A percentile compares a stretch with the other conserved stretches of the same genome.
phyloP scores from a whole-genome alignment of 2,113 vertebrate species.

The Oryzias javanicus region DNA sequence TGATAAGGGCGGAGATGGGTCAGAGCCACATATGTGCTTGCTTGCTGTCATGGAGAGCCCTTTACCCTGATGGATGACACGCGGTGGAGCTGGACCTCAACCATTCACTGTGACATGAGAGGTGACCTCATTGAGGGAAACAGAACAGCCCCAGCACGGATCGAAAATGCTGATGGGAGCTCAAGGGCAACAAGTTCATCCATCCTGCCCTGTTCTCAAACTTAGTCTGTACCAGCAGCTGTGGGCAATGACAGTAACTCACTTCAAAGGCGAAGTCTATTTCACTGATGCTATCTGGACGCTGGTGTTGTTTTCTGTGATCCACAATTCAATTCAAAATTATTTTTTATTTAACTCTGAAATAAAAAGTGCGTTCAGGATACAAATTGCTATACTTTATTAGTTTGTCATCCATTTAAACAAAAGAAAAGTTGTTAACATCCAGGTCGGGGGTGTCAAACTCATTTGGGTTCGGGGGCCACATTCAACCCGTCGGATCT shows the following conservation, averaged over 20 bases:
- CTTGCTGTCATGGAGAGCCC: conserved; percentile 50
- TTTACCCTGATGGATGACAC: conserved; percentile 55
- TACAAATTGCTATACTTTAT: too few relatives aligned
- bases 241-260: conserved; percentile 54
- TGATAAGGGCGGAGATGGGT: conserved; percentile 15
- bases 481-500: too few relatives aligned
- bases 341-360: conserved; percentile 6
- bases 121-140: conserved; percentile 52
- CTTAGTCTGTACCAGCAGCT: conserved; percentile 55
- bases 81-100: conserved; percentile 41
- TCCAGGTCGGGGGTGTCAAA: too few relatives aligned
- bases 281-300: conserved; percentile 8
- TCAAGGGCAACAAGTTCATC: conserved; percentile 67
- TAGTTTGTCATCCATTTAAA: too few relatives aligned
- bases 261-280: conserved; percentile 22
- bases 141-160: conserved; percentile 29
- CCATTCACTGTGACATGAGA: conserved; percentile 48
- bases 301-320: conserved; percentile 23
- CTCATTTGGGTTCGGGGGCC: too few relatives aligned
- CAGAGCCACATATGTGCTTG: conserved; percentile 48
- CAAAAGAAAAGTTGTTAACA: too few relatives aligned
- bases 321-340: conserved; percentile 30
- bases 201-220: conserved; percentile 41
- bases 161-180: conserved; percentile 62
- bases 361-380: too few relatives aligned